Conservation (phyloP, 2,888 invertebrate genomes). For the Leptothorax acervorum region DNA sequence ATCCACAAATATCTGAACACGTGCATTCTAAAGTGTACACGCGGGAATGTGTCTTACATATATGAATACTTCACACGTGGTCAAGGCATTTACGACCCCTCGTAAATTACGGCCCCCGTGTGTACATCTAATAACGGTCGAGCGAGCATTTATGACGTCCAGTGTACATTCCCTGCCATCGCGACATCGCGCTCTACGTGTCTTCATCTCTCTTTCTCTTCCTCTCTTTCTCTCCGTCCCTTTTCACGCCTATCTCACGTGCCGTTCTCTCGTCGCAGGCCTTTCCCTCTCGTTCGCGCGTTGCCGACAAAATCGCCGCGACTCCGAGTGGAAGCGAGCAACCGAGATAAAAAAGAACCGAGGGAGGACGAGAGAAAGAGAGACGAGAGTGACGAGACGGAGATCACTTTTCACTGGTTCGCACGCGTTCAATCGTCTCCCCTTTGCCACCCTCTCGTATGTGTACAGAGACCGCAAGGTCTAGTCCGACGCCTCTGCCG, state of each 20-base stretch:
- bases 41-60: background rate
- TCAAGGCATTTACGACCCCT: background rate
- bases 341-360: conserved; percentile 23
- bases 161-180: conserved; percentile 65
- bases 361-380: conserved; percentile 34
- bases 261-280: background rate
- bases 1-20: background rate
- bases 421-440: conserved; percentile 71
- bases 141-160: background rate
- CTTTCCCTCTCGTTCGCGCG: conserved; percentile 21
- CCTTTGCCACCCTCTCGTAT: background rate
- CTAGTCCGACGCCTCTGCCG: conserved; percentile 19
- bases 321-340: conserved; percentile 55
- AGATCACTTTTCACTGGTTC: conserved; percentile 72
- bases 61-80: background rate
- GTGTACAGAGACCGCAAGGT: conserved; percentile 45
- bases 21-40: background rate
- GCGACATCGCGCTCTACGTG: conserved; percentile 45
- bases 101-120: background rate
- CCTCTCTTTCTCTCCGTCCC: conserved; percentile 54
- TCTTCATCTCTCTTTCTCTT: conserved; percentile 42
- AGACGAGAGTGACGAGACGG: conserved; percentile 33
- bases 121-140: background rate
- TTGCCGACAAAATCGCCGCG: conserved; percentile 35
- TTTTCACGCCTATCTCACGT: background rate